Conservation (phyloP, 2,113 vertebrate genomes). For the Lethenteron camtschaticum region DNA sequence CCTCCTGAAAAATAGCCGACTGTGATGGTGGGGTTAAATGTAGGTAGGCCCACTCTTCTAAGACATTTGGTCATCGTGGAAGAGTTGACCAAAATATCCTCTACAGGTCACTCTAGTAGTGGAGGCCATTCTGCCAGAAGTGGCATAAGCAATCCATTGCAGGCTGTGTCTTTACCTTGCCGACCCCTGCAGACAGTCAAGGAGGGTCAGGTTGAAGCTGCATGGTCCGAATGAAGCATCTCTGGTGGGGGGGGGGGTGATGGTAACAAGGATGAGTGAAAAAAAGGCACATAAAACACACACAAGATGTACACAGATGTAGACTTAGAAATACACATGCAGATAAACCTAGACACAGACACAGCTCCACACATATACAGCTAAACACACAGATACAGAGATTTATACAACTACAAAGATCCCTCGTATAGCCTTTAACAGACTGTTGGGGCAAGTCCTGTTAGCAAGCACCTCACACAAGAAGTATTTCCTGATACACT, state of each 20-base stretch:
- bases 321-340: background rate
- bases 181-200: slow-evolving; percentile 80
- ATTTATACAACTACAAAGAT: background rate
- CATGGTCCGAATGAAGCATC: slow-evolving; percentile 85
- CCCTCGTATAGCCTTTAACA: background rate
- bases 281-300: background rate
- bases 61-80: no score
- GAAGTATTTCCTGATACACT: no score
- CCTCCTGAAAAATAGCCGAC: no score
- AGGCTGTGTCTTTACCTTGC: slow-evolving; percentile 42
- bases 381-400: background rate
- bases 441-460: no score
- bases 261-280: no score
- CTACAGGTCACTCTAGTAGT: no score
- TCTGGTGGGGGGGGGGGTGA: slow-evolving; percentile 19
- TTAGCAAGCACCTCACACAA: no score
- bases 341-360: background rate
- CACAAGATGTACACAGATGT: background rate
- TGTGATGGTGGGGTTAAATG: no score
- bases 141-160: no score
- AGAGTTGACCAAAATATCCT: no score
- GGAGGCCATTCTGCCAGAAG: no score
- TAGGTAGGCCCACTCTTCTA: no score
- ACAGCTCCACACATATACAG: background rate
- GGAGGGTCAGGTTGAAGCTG: slow-evolving; percentile 63